phyloP scores from a whole-genome alignment of 2,113 vertebrate species.

The Oryzias celebensis region DNA sequence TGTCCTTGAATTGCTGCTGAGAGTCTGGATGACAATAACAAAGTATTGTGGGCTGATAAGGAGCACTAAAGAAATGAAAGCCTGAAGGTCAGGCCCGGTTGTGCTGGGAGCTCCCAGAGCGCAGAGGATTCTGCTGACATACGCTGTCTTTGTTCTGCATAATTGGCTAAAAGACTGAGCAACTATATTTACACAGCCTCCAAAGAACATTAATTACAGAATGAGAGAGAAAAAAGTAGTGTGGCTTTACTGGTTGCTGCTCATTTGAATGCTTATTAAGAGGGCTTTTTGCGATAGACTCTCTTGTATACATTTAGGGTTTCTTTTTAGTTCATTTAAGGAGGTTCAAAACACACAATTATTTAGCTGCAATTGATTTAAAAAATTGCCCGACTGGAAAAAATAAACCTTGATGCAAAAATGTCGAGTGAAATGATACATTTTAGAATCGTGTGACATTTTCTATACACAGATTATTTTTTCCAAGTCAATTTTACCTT shows the following conservation, averaged over 20 bases:
- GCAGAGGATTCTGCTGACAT: constrained; percentile 74
- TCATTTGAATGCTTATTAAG: constrained; percentile 43
- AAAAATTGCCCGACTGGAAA: not conserved
- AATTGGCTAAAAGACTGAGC: constrained; percentile 78
- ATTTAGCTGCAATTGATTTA: constrained; percentile 6
- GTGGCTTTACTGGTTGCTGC: constrained; percentile 40
- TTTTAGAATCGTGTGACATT: no score
- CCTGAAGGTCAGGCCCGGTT: constrained; percentile 72
- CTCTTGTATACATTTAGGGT: constrained; percentile 6
- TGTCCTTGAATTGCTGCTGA: constrained; percentile 65
- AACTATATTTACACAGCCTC: constrained; percentile 76
- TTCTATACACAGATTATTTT: no score
- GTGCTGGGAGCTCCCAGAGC: constrained; percentile 71
- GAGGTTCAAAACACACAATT: constrained; percentile 4
- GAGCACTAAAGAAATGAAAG: constrained; percentile 56
- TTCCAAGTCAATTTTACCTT: no score
- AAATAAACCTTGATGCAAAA: no score
- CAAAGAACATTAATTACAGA: constrained; percentile 76
- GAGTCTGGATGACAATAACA: constrained; percentile 61
- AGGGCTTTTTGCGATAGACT: constrained; percentile 13
- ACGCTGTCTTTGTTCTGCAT: constrained; percentile 72
- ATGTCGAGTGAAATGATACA: no score
- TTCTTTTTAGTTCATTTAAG: constrained; percentile 2
- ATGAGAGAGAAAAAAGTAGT: constrained; percentile 51
- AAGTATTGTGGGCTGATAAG: constrained; percentile 64